A percentile compares a stretch with the other conserved stretches of the same genome.
phyloP scores from a whole-genome alignment of 2,797 vertebrate genomes.

The Erethizon dorsatum region DNA sequence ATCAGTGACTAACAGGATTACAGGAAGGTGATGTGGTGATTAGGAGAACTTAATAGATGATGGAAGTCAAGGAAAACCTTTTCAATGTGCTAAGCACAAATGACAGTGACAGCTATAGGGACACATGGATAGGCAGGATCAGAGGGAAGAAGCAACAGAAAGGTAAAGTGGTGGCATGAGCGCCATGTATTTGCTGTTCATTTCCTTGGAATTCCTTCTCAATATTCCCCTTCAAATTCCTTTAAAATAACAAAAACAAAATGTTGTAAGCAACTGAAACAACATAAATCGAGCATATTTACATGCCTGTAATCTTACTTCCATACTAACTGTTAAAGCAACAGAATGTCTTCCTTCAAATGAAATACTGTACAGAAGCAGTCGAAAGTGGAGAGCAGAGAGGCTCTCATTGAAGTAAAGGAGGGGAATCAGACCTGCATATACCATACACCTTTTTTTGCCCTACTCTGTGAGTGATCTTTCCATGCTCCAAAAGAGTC shows the following conservation, averaged over 20 bases:
- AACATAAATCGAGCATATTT: not conserved
- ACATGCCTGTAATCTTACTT: not conserved
- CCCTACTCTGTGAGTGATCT: not conserved
- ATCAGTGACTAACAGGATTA: not conserved
- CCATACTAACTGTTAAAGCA: not conserved
- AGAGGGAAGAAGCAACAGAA: not conserved
- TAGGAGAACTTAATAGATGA: not conserved
- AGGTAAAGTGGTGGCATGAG: not conserved
- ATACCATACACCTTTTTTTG: fast-evolving
- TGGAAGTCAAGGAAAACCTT: not conserved
- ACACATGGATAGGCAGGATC: not conserved
- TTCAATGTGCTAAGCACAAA: not conserved
- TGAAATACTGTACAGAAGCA: not conserved
- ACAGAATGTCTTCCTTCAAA: not conserved
- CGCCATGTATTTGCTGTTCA: not conserved
- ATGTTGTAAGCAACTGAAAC: not conserved
- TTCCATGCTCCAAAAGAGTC: not conserved
- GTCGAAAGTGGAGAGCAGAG: not conserved
- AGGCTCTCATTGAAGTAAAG: not conserved
- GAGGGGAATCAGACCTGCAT: not conserved
- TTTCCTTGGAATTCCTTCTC: not conserved
- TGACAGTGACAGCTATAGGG: not conserved
- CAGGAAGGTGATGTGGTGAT: not conserved
- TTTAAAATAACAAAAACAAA: not conserved
- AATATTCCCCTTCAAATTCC: not conserved